Evolutionary conservation across 2,113 vertebrate genomes (phyloP).

Genomic region (Carettochelys insculpta): DNA sequence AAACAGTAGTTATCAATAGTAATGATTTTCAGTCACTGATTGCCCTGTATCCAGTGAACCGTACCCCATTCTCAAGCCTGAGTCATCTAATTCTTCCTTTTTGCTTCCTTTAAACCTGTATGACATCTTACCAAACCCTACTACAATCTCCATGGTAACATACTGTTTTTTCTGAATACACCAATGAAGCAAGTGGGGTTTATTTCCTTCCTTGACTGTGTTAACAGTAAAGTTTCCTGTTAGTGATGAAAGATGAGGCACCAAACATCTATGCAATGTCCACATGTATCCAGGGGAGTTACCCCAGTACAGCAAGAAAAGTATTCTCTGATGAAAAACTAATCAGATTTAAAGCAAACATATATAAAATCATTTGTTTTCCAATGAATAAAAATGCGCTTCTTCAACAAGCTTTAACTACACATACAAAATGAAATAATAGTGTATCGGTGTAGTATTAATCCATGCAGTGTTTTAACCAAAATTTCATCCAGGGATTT

Average conservation of each 20-base stretch:
- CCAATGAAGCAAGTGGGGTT: background rate
- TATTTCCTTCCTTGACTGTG: background rate
- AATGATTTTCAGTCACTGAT: background rate
- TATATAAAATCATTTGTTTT: background rate
- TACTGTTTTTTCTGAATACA: background rate
- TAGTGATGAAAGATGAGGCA: background rate
- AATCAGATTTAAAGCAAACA: background rate
- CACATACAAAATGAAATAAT: background rate
- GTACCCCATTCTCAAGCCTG: background rate
- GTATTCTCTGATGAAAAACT: background rate
- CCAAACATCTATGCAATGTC: background rate
- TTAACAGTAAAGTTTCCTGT: background rate
- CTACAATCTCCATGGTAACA: background rate
- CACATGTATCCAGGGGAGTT: background rate
- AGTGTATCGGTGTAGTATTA: background rate
- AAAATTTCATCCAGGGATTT: background rate
- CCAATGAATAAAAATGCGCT: background rate
- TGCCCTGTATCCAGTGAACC: accelerated
- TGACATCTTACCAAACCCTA: background rate
- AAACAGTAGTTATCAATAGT: background rate
- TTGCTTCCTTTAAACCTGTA: background rate
- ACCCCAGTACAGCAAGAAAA: background rate
- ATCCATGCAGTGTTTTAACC: background rate
- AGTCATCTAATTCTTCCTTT: background rate
- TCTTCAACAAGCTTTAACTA: background rate